Evolutionary conservation across 2,113 vertebrate genomes (phyloP).

Genomic region (Menura novaehollandiae): DNA sequence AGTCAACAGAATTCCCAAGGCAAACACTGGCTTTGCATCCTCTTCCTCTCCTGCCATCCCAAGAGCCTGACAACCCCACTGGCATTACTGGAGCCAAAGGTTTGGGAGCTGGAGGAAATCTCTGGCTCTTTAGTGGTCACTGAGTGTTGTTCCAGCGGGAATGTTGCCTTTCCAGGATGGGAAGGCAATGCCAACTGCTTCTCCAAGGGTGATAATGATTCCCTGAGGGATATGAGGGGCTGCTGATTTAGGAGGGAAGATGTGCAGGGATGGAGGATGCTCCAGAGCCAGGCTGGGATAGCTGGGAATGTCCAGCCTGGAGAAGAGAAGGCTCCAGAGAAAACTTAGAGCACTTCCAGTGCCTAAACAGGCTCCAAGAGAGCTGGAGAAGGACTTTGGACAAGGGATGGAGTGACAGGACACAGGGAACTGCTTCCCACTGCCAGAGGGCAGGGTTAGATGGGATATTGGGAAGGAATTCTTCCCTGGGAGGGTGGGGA

Average conservation of each 20-base stretch:
- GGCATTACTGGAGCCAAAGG: fast-evolving
- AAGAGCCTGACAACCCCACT: fast-evolving
- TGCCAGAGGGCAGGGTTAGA: background rate
- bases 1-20: background rate
- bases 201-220: background rate
- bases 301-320: background rate
- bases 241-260: background rate
- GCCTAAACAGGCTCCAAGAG: background rate
- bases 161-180: background rate
- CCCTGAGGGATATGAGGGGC: background rate
- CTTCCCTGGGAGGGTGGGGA: background rate
- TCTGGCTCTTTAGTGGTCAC: background rate
- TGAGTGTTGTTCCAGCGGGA: fast-evolving
- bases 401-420: background rate
- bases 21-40: background rate
- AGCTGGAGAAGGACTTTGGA: background rate
- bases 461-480: background rate
- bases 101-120: background rate
- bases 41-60: background rate
- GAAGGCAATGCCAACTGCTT: background rate
- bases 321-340: background rate
- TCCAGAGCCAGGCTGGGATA: background rate
- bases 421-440: background rate
- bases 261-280: background rate
- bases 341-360: background rate